These are phyloP conservation scores for Zapornia atra DNA, from an alignment of 2,113 vertebrate species.

Conservation along the genomic window DNA sequence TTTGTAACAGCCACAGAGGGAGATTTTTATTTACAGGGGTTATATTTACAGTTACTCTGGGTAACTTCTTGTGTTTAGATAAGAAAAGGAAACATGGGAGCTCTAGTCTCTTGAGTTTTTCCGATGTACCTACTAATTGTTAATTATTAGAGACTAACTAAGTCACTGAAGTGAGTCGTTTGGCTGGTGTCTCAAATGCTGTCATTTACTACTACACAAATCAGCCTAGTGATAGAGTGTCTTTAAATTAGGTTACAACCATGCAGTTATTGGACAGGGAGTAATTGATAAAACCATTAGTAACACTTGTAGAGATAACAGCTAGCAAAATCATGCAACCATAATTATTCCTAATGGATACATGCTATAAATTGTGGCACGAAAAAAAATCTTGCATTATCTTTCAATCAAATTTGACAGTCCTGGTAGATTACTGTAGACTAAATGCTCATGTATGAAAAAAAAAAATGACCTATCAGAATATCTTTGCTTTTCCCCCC, in stretches of 20 bases:
- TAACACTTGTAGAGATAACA: constrained; percentile 99
- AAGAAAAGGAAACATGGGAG: constrained; percentile 63
- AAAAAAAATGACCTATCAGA: constrained; percentile 76
- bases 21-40: constrained; percentile 39
- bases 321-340: constrained; percentile 94
- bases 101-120: constrained; percentile 76
- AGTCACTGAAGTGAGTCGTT: constrained; percentile 87
- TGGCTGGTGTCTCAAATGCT: constrained; percentile 86
- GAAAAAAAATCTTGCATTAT: constrained; percentile 84
- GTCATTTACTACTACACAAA: constrained; percentile 91
- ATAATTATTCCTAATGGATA: constrained; percentile 97
- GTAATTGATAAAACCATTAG: constrained; percentile 99
- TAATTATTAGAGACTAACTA: constrained; percentile 89
- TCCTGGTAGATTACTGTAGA: constrained; percentile 78
- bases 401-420: constrained; percentile 88
- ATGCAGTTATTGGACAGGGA: constrained; percentile 93
- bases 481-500: constrained; percentile 48
- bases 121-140: constrained; percentile 83
- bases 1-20: constrained; percentile 15
- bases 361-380: constrained; percentile 93
- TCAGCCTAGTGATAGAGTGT: constrained; percentile 89
- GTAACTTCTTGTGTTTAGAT: constrained; percentile 67
- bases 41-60: constrained; percentile 33
- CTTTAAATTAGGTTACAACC: constrained; percentile 95
- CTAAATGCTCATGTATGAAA: constrained; percentile 72